Base-by-base conservation (phyloP, 1,140 invertebrate genomes). In the Ditylenchus dipsaci region DNA sequence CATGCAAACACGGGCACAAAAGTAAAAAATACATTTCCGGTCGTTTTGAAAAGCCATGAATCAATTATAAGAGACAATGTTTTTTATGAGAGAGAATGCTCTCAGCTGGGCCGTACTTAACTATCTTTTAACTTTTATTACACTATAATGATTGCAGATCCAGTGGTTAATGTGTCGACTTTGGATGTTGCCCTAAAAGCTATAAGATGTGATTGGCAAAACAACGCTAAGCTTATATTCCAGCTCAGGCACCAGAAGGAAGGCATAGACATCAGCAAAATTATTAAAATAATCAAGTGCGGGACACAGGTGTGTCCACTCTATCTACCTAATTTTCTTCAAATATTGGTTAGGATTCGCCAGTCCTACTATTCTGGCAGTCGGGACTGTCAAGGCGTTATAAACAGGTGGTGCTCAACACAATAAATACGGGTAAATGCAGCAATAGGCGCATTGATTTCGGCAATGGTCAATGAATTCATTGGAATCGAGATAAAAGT, bases 191-290 rank as follows among this genome's bases (percentile, higher is more conserved):
- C 71, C 8, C 1, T 74, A 3, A 57, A 56, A 23, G 38, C 64
- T 9, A 76, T 73, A 33, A 66, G 72, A 5, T 57, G 38, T 43
- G 72, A 74, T 27, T 74, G 72, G 72, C 59, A 76, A n/a, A 74
- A 74, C 62, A 76, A 71, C 23, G 72, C 75, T 49, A 74, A 74
- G 49, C 29, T 75, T 17, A 63, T 74, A 21, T 74, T 74, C 58
- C 72, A 74, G 49, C 53, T 74, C 9, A 61, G 63, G 29, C 56
- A 72, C 11, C 72, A 74, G 49, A 53, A 43, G 23, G 67, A 74
- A 21, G 38, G 45, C 13, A 73, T 74, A 17, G 73, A 74, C 29
- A 38, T 74, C 11, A 42, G 67, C 67, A 42, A 42, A 33, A 63
- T 74, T 43, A 47, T 74, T 9, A 19, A 38, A 15, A 68, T 74